Percentiles rank a stretch among this genome's conserved stretches.
phyloP scores from a whole-genome alignment of 2,888 invertebrate species.

The Abrostola triplasia region DNA sequence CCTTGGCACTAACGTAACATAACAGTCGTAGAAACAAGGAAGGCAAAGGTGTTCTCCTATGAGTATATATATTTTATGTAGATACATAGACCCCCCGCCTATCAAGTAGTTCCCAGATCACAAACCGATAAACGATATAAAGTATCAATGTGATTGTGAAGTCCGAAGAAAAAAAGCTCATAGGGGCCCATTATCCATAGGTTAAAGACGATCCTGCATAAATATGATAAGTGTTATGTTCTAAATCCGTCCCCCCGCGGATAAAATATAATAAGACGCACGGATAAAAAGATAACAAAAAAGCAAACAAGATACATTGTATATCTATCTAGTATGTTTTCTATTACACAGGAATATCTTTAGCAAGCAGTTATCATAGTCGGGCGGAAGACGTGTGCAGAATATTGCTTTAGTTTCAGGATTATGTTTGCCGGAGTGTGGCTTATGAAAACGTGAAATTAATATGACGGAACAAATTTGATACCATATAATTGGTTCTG shows the following conservation, averaged over 20 bases:
- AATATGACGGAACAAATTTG: conserved; percentile 42
- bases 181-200: too few species aligned
- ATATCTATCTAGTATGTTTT: conserved; percentile 41
- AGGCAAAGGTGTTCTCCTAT: too few species aligned
- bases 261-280: background rate
- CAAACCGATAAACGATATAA: too few species aligned
- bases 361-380: conserved; percentile 48
- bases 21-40: too few species aligned
- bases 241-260: background rate
- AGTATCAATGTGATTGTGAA: too few species aligned
- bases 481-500: conserved; percentile 40
- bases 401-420: conserved; percentile 54
- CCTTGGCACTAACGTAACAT: too few species aligned
- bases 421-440: conserved; percentile 54
- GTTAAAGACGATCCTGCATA: too few species aligned
- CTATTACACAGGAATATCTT: conserved; percentile 47
- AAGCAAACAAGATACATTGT: conserved; percentile 31
- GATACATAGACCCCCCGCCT: too few species aligned
- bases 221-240: too few species aligned
- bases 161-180: too few species aligned
- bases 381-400: conserved; percentile 43
- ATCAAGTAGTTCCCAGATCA: too few species aligned
- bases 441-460: conserved; percentile 48
- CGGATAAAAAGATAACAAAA: background rate
- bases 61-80: too few species aligned